phyloP scores from a whole-genome alignment of 2,113 vertebrate species.

The Melanotaenia duboulayi region DNA sequence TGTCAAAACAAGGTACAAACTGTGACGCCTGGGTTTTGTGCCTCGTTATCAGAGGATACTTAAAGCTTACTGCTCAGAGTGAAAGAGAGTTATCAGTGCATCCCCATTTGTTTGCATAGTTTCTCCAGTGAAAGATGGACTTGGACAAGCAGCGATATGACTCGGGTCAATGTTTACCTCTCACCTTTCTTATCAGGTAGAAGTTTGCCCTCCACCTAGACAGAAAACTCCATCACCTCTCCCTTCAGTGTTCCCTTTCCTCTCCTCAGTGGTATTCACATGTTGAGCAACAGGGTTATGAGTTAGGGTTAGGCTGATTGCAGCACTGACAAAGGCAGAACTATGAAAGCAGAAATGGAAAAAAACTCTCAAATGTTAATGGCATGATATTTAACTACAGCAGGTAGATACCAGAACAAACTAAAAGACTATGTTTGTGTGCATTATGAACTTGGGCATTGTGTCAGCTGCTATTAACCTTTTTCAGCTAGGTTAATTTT shows the following conservation, averaged over 20 bases:
- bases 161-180: constrained; percentile 76
- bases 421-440: constrained; percentile 8
- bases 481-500: constrained; percentile 30
- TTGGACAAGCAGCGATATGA: constrained; percentile 67
- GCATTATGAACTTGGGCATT: constrained; percentile 17
- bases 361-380: neutral
- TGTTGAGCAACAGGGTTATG: constrained; percentile 47
- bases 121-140: constrained; percentile 71
- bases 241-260: constrained; percentile 25
- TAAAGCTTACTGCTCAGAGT: constrained; percentile 44
- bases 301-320: neutral
- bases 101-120: constrained; percentile 68
- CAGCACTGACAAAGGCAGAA: constrained; percentile 18
- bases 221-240: constrained; percentile 42
- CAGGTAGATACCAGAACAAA: neutral
- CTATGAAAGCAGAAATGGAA: constrained; percentile 13
- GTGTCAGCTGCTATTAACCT: constrained; percentile 47
- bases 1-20: neutral
- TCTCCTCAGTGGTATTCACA: constrained; percentile 1
- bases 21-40: neutral
- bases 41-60: constrained; percentile 54
- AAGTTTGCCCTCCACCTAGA: constrained; percentile 63
- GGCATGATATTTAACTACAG: neutral
- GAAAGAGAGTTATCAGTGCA: constrained; percentile 72
- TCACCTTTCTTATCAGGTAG: constrained; percentile 74